Percentiles rank a stretch among this genome's conserved stretches.
Conservation (phyloP, 2,888 invertebrate genomes). For the Cheilosia scutellata region DNA sequence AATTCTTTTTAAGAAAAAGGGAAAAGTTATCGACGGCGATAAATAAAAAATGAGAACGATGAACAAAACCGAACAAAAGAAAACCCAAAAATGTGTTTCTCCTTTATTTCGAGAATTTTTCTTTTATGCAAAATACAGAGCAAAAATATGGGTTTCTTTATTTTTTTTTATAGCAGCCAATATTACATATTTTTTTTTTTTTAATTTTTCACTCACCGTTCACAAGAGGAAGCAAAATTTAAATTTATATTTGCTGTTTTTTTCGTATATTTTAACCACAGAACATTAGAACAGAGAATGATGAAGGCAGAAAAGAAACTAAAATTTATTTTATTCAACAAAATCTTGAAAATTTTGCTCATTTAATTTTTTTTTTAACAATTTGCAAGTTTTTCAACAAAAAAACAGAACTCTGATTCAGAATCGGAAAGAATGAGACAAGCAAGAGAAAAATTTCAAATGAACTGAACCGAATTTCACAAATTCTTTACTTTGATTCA, state of each 20-base stretch:
- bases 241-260: slow-evolving; percentile 17
- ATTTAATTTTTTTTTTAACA: slow-evolving; percentile 1
- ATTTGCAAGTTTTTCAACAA: slow-evolving; percentile 1
- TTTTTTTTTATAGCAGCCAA: slow-evolving; percentile 15
- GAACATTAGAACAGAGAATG: slow-evolving; percentile 40
- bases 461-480: slow-evolving; percentile 67
- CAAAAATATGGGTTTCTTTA: slow-evolving; percentile 31
- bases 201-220: slow-evolving; percentile 49
- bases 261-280: slow-evolving; percentile 15
- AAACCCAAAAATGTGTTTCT: slow-evolving; percentile 55
- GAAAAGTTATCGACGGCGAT: slow-evolving; percentile 55
- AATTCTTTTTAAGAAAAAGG: slow-evolving; percentile 61
- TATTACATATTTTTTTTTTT: slow-evolving; percentile 17
- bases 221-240: slow-evolving; percentile 25
- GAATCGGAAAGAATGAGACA: slow-evolving; percentile 37
- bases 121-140: slow-evolving; percentile 39
- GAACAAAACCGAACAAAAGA: slow-evolving; percentile 56
- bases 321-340: slow-evolving; percentile 18
- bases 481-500: slow-evolving; percentile 67
- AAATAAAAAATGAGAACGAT: slow-evolving; percentile 56
- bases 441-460: slow-evolving; percentile 51
- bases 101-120: slow-evolving; percentile 60
- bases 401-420: slow-evolving; percentile 32
- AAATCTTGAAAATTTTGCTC: background rate
- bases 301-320: slow-evolving; percentile 1